Evolutionary conservation across 2,797 vertebrate genomes (phyloP).

Genomic region (Dromococcyx pavoninus): DNA sequence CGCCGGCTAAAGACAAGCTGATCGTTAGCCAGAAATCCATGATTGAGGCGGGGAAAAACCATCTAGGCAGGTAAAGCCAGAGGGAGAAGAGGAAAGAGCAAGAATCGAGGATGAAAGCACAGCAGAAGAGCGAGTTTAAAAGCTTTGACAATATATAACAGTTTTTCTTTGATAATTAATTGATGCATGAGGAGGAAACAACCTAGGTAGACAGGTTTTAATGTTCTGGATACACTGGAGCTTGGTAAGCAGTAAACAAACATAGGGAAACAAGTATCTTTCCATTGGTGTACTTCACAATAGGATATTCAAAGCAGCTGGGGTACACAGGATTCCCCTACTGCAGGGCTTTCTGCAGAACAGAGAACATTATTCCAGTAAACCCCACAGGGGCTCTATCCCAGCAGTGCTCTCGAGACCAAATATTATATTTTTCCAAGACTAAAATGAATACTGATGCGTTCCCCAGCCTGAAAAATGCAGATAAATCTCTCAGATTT

Average conservation of each 20-base stretch:
- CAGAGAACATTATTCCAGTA: slow-evolving; percentile 40
- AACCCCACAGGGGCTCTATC: slow-evolving; percentile 2
- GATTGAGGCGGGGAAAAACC: slow-evolving; percentile 86
- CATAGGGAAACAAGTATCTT: background rate
- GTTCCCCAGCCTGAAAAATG: background rate
- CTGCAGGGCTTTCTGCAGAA: slow-evolving; percentile 1
- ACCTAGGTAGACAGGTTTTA: background rate
- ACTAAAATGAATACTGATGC: slow-evolving; percentile 10
- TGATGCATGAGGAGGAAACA: background rate
- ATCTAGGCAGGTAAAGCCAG: slow-evolving; percentile 76
- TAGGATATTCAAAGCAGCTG: slow-evolving; percentile 32
- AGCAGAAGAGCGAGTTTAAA: background rate
- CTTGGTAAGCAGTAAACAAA: background rate
- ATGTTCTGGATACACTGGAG: background rate
- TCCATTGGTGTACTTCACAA: slow-evolving; percentile 8
- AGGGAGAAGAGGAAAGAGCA: slow-evolving; percentile 42
- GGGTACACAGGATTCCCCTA: background rate
- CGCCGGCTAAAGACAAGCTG: slow-evolving; percentile 83
- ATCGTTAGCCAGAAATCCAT: slow-evolving; percentile 87
- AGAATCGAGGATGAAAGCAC: background rate
- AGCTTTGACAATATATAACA: background rate
- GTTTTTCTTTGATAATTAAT: background rate
- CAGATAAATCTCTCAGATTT: slow-evolving; percentile 17
- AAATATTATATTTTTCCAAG: background rate
- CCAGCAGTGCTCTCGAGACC: background rate